Percentiles rank a stretch among this genome's conserved stretches.
Conservation (phyloP, 2,797 vertebrate species). For the Morus bassanus region DNA sequence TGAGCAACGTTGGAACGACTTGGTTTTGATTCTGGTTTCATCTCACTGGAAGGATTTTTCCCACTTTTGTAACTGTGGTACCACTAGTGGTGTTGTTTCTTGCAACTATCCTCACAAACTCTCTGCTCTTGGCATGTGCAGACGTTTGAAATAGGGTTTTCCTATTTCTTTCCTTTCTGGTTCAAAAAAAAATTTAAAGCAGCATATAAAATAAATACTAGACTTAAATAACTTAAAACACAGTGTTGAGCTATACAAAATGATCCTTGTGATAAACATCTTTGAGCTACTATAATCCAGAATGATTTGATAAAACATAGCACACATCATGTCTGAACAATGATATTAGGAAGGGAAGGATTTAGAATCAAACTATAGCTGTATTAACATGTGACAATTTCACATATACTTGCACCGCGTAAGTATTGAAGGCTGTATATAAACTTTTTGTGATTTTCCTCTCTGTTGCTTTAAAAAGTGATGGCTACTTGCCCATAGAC, state of each 20-base stretch:
- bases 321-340: background rate
- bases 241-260: background rate
- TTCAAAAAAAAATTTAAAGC: background rate
- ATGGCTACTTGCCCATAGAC: background rate
- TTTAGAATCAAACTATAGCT: background rate
- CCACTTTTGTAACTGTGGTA: background rate
- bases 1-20: background rate
- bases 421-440: background rate
- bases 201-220: background rate
- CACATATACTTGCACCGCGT: background rate
- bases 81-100: accelerated
- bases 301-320: background rate
- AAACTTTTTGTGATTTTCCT: background rate
- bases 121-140: background rate
- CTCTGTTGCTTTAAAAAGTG: background rate
- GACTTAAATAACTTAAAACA: background rate
- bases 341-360: background rate
- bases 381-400: background rate
- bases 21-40: background rate
- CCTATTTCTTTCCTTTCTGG: background rate
- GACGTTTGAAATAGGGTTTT: background rate
- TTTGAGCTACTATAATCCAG: background rate
- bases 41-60: background rate
- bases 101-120: background rate
- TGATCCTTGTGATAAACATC: background rate